These are phyloP conservation scores for Holothuria scabra DNA, from an alignment of 53 echinoderm and acorn worm species.

Conservation along the genomic window DNA sequence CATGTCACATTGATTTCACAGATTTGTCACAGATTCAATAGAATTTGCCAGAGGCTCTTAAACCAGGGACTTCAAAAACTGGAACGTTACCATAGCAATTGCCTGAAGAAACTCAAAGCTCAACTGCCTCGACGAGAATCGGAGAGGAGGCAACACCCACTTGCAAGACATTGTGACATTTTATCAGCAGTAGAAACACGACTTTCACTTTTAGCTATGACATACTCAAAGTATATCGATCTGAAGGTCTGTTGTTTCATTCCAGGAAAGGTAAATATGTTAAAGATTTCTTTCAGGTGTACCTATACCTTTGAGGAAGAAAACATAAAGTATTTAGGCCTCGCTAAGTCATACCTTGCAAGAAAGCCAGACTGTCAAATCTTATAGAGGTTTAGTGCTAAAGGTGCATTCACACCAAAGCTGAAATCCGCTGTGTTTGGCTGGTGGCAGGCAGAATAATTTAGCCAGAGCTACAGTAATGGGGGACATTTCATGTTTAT, in stretches of 20 bases:
- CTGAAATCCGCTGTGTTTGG: too few relatives aligned
- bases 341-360: too few relatives aligned
- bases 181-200: slow-evolving; percentile 94
- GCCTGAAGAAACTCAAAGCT: slow-evolving; percentile 82
- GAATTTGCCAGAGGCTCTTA: slow-evolving; percentile 80
- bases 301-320: too few relatives aligned
- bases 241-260: slow-evolving; percentile 94
- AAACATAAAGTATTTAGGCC: too few relatives aligned
- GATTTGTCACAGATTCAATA: slow-evolving; percentile 84
- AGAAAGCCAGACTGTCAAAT: too few relatives aligned
- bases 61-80: slow-evolving; percentile 84
- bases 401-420: too few relatives aligned
- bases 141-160: slow-evolving; percentile 84
- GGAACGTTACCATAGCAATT: slow-evolving; percentile 77
- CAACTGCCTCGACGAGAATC: slow-evolving; percentile 93
- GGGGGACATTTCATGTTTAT: too few relatives aligned
- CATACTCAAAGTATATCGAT: slow-evolving; percentile 95
- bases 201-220: slow-evolving; percentile 97
- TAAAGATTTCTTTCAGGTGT: background rate
- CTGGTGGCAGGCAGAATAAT: too few relatives aligned
- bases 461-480: too few relatives aligned
- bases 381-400: too few relatives aligned
- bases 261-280: slow-evolving; percentile 84
- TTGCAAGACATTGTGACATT: slow-evolving; percentile 93
- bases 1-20: slow-evolving; percentile 21